A percentile compares a stretch with the other conserved stretches of the same genome.
Evolutionary conservation across 2,888 invertebrate species (phyloP).

Genomic region (Deroplatys truncata): DNA sequence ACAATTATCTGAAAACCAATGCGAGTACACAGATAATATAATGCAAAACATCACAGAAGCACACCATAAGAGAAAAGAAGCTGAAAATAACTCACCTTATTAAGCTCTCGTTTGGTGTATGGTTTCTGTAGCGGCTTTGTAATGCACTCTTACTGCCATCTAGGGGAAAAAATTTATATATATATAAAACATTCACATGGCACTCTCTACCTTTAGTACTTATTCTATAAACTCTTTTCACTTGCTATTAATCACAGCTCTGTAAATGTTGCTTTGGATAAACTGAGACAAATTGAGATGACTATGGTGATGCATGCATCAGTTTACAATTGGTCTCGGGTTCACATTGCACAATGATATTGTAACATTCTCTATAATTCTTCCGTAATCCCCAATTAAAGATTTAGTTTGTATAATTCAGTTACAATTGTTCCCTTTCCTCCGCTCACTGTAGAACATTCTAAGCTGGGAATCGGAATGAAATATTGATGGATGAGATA

Average conservation of each 20-base stretch:
- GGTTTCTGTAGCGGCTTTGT: conserved; percentile 57
- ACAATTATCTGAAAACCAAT: not conserved
- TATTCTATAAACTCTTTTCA: too few relatives aligned
- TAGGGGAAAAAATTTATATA: conserved; percentile 34
- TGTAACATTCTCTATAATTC: too few relatives aligned
- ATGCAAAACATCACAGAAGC: not conserved
- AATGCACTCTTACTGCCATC: conserved; percentile 56
- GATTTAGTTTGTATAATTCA: too few relatives aligned
- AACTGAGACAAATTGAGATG: not conserved
- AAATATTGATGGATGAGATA: too few relatives aligned
- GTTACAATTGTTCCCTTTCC: too few relatives aligned
- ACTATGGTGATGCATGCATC: too few relatives aligned
- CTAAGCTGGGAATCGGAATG: too few relatives aligned
- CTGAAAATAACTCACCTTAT: conserved; percentile 54
- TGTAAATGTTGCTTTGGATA: not conserved
- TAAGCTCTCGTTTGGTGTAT: conserved; percentile 67
- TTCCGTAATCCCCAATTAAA: too few relatives aligned
- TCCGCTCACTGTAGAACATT: too few relatives aligned
- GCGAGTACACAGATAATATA: not conserved
- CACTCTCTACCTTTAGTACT: too few relatives aligned
- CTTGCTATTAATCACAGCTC: not conserved
- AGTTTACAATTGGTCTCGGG: too few relatives aligned
- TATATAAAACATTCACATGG: not conserved
- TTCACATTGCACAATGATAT: too few relatives aligned
- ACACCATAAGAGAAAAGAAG: not conserved